phyloP scores from a whole-genome alignment of 2,113 vertebrate species.

The Xyrauchen texanus region DNA sequence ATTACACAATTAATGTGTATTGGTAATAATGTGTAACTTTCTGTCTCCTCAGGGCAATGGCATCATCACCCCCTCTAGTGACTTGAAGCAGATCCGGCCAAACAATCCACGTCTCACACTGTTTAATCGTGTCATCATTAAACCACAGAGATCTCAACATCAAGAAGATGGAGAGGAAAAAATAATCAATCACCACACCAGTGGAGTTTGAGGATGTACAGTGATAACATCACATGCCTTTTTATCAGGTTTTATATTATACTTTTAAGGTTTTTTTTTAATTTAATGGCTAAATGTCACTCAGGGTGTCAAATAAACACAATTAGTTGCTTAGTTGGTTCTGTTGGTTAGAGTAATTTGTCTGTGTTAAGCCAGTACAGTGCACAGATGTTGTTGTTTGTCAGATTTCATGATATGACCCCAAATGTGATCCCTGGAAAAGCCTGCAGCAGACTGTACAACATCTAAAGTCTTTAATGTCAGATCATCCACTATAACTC shows the following conservation, averaged over 20 bases:
- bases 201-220: conserved; percentile 52
- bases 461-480: too few relatives aligned
- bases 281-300: too few relatives aligned
- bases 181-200: conserved; percentile 48
- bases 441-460: too few relatives aligned
- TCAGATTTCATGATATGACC: too few relatives aligned
- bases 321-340: too few relatives aligned
- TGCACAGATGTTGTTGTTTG: too few relatives aligned
- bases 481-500: too few relatives aligned
- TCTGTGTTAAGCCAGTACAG: too few relatives aligned
- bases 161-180: conserved; percentile 36
- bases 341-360: too few relatives aligned
- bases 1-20: background rate
- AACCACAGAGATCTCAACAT: conserved; percentile 3
- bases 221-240: background rate
- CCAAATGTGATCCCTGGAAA: too few relatives aligned
- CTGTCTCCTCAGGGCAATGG: conserved; percentile 41
- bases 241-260: background rate
- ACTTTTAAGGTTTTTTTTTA: too few relatives aligned
- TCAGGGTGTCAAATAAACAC: too few relatives aligned
- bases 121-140: conserved; percentile 53
- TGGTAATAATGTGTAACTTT: background rate
- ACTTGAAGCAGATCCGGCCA: conserved; percentile 68
- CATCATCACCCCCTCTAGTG: conserved; percentile 60
- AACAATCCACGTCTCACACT: conserved; percentile 67